These are phyloP conservation scores for Psammodynastes pulverulentus DNA, from an alignment of 2,113 vertebrate genomes.

Conservation along the genomic window DNA sequence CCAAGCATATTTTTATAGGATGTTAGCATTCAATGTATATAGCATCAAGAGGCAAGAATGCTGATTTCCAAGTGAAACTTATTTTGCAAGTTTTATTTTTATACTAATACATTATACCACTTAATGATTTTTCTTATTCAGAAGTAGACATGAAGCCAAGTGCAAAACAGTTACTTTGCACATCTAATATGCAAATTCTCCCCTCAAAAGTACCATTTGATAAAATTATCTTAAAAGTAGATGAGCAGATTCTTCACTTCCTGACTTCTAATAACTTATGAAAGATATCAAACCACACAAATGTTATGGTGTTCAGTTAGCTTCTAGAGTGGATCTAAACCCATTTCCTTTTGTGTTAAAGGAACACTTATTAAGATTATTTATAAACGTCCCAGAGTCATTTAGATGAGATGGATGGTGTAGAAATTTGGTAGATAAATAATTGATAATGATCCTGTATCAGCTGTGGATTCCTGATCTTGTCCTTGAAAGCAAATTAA, in stretches of 20 bases:
- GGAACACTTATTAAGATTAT: background rate
- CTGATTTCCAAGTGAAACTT: background rate
- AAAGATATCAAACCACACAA: background rate
- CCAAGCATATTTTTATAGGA: background rate
- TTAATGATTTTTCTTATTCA: background rate
- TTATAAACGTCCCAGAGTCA: background rate
- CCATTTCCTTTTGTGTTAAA: background rate
- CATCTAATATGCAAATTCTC: background rate
- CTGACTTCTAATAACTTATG: background rate
- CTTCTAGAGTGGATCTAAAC: background rate
- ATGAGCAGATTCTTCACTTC: background rate
- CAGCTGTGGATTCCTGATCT: background rate
- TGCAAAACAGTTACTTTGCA: background rate
- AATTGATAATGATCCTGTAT: background rate
- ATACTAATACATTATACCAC: background rate
- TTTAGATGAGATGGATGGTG: background rate
- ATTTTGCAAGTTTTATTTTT: background rate
- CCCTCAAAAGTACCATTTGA: background rate
- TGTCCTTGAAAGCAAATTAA: background rate
- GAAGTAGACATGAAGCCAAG: background rate
- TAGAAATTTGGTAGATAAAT: background rate
- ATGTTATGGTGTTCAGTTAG: background rate
- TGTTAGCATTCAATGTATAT: background rate
- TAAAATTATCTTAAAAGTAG: background rate
- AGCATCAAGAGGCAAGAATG: background rate